Evolutionary conservation across 1,140 invertebrate genomes (phyloP).

Genomic region (Drosophila quadrilineata): DNA sequence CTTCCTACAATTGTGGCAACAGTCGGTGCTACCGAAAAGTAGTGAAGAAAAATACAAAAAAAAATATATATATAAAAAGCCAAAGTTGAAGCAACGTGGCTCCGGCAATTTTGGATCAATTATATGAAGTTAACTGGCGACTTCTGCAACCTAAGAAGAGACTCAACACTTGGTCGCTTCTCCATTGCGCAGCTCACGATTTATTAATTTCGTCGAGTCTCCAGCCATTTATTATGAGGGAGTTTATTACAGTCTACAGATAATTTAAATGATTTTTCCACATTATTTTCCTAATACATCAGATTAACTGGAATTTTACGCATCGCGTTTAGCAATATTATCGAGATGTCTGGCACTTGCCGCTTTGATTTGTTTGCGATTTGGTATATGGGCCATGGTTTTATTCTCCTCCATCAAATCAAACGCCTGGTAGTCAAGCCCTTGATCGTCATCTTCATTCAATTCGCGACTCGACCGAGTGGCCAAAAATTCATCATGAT

Average conservation of each 20-base stretch:
- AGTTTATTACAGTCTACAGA: not conserved
- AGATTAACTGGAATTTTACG: slow-evolving; percentile 30
- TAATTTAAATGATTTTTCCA: not conserved
- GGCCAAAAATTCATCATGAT: slow-evolving; percentile 61
- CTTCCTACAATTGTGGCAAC: slow-evolving; percentile 47
- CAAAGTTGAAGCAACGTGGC: slow-evolving; percentile 61
- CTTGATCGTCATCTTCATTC: slow-evolving; percentile 26
- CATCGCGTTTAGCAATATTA: slow-evolving; percentile 64
- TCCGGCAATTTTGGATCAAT: slow-evolving; percentile 65
- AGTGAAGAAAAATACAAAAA: slow-evolving; percentile 24
- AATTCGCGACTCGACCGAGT: slow-evolving; percentile 42
- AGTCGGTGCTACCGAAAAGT: slow-evolving; percentile 33
- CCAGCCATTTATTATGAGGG: slow-evolving; percentile 23
- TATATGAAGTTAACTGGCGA: slow-evolving; percentile 49
- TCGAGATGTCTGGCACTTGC: slow-evolving; percentile 69
- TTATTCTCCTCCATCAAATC: slow-evolving; percentile 63
- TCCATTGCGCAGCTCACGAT: slow-evolving; percentile 55
- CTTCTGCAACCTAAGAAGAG: slow-evolving; percentile 25
- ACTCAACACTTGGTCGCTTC: slow-evolving; percentile 47
- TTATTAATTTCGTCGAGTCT: not conserved
- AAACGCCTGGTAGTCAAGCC: slow-evolving; percentile 32
- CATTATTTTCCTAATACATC: not conserved
- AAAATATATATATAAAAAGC: slow-evolving; percentile 53
- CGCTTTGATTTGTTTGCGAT: slow-evolving; percentile 70
- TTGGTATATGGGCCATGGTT: slow-evolving; percentile 62